phyloP scores from a whole-genome alignment of 2,888 invertebrate species.

The Thereva unica region DNA sequence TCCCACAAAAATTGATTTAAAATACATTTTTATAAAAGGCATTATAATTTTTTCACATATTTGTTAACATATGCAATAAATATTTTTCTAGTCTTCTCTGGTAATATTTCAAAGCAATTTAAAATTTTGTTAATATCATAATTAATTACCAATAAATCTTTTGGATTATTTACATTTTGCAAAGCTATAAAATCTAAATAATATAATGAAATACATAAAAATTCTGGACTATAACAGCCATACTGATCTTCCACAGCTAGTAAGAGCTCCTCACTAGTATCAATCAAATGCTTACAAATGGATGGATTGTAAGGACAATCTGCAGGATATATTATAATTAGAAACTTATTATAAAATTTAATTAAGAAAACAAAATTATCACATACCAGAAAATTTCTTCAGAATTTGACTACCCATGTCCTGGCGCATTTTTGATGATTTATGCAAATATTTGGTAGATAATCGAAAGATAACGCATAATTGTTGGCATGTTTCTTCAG shows the following conservation, averaged over 20 bases:
- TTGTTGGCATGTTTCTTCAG: background rate
- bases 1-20: no score
- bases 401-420: background rate
- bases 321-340: background rate
- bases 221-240: conserved; percentile 10
- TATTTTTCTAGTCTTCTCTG: conserved; percentile 2
- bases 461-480: background rate
- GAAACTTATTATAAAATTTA: background rate
- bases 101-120: conserved; percentile 21
- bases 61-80: conserved; percentile 23
- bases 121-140: conserved; percentile 24
- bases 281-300: background rate
- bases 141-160: background rate
- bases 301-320: background rate
- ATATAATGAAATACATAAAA: conserved; percentile 4
- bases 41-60: background rate
- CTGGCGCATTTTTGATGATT: background rate
- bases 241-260: background rate
- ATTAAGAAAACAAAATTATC: background rate
- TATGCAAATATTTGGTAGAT: background rate
- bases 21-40: no score
- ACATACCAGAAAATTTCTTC: conserved; percentile 2
- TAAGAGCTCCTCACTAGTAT: conserved; percentile 5
- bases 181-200: conserved; percentile 23
- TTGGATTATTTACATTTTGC: background rate